phyloP scores from a whole-genome alignment of 1,140 invertebrate genomes.

The Drosophila ercepeae region DNA sequence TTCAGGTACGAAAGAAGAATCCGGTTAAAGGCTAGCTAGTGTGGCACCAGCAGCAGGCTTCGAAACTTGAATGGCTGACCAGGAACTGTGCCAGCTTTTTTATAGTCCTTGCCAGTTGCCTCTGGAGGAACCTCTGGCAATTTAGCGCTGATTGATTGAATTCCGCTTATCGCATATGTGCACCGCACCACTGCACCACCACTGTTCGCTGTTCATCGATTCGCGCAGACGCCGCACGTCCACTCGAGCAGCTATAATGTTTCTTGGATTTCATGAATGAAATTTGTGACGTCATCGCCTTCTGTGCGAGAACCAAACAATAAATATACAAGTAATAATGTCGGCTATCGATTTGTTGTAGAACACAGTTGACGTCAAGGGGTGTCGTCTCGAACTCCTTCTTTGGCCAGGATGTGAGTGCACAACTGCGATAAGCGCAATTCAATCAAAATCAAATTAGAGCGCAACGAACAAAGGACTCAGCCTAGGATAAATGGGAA shows the following conservation, averaged over 20 bases:
- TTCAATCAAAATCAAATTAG: conserved; percentile 79
- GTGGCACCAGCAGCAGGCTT: conserved; percentile 44
- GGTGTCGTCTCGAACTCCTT: not conserved
- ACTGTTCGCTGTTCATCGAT: not conserved
- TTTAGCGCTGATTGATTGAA: conserved; percentile 79
- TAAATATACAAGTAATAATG: conserved; percentile 12
- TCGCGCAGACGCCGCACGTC: conserved; percentile 21
- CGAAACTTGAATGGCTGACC: conserved; percentile 55
- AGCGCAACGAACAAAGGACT: conserved; percentile 61
- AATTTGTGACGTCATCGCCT: conserved; percentile 39
- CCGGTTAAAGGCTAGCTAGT: conserved; percentile 7
- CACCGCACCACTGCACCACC: conserved; percentile 76
- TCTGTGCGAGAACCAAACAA: not conserved
- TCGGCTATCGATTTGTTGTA: conserved; percentile 27
- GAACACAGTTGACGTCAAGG: conserved; percentile 45
- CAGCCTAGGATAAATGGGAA: conserved; percentile 32
- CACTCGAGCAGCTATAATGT: conserved; percentile 39
- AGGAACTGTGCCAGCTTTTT: conserved; percentile 21
- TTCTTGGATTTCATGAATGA: conserved; percentile 42
- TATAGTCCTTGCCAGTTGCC: conserved; percentile 42
- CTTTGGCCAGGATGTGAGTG: conserved; percentile 27
- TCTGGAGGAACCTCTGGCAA: no score
- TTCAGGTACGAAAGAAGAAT: conserved; percentile 22
- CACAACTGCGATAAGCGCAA: conserved; percentile 76
- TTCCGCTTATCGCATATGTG: conserved; percentile 83